Evolutionary conservation across 2,888 invertebrate species (phyloP), one percentile per base, ranked within the genome.

Genomic region (Stomorhina lunata): DNA sequence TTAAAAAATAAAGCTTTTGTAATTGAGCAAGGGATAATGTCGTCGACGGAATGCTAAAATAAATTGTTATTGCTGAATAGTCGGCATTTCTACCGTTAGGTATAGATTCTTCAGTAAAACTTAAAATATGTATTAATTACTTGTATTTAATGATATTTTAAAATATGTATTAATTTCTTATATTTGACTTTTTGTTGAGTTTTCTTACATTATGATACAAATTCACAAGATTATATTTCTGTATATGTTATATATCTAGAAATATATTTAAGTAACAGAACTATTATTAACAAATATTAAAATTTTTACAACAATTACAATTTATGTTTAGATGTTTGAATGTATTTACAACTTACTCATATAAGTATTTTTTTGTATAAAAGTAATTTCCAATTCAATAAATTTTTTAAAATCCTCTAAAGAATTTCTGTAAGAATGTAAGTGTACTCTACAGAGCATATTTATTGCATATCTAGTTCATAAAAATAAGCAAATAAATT

Each of bases 331-430:
- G 2, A 53, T 66, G n/a, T n/a, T n/a, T 40, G n/a, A 2, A 40
- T 22, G 3, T 6, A 45, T 12, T 61, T 20, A 22, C n/a, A 53
- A 50, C 34, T n/a, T 59, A 68, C 6, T 50, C 50, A 4, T 29
- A 22, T 10, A 32, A 37, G 10, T 17, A 4, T 59, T 1, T 37
- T 22, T 37, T 10, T n/a, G 7, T 53, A 1, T 48, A 68, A 0
- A 50, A 53, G 17, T 59, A 20, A 43, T 71, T 76, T 81, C 20
- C 53, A 71, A 72, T 72, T 61, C 66, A 81, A 72, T 61, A 71
- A 59, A 34, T 66, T 61, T 63, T 29, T 34, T 22, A 32, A 59
- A 68, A 77, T 59, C 53, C 43, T 68, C 22, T 12, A 45, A 72
- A 55, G 66, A 45, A 68, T 68, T 77, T 76, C 1, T 25, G 20